Evolutionary conservation across 2,797 vertebrate genomes (phyloP).

Genomic region (Artibeus lituratus): DNA sequence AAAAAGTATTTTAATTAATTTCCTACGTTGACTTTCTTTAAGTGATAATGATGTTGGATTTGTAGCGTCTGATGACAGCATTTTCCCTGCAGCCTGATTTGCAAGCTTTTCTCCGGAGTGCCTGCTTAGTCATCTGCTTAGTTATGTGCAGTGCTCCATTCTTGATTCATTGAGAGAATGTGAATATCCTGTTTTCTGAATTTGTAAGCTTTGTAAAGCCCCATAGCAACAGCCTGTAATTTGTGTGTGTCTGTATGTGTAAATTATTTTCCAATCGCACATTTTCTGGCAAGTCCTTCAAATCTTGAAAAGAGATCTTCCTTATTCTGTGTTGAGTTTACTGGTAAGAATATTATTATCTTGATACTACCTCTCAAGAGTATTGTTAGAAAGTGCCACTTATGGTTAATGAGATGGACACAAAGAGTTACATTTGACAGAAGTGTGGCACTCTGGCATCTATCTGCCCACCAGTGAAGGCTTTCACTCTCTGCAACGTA

Average conservation of each 20-base stretch:
- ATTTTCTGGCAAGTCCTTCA: constrained; percentile 47
- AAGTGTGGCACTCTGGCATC: constrained; percentile 57
- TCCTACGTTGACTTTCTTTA: constrained; percentile 21
- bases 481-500: constrained; percentile 67
- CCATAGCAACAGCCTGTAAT: constrained; percentile 28
- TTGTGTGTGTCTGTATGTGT: constrained; percentile 16
- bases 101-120: constrained; percentile 25
- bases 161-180: constrained; percentile 57
- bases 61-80: constrained; percentile 34
- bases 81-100: constrained; percentile 44
- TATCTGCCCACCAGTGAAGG: constrained; percentile 51
- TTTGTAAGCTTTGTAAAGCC: constrained; percentile 26
- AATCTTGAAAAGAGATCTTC: neutral
- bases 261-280: constrained; percentile 59
- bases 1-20: constrained; percentile 58
- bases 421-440: constrained; percentile 8
- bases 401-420: constrained; percentile 61
- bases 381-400: constrained; percentile 72
- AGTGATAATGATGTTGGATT: constrained; percentile 43
- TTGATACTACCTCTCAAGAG: constrained; percentile 79
- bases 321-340: constrained; percentile 67
- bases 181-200: constrained; percentile 48
- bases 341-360: constrained; percentile 66
- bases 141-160: constrained; percentile 3
- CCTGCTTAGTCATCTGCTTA: constrained; percentile 65